Base-by-base conservation (phyloP, 2,888 invertebrate species). In the Galerucella calmariensis region DNA sequence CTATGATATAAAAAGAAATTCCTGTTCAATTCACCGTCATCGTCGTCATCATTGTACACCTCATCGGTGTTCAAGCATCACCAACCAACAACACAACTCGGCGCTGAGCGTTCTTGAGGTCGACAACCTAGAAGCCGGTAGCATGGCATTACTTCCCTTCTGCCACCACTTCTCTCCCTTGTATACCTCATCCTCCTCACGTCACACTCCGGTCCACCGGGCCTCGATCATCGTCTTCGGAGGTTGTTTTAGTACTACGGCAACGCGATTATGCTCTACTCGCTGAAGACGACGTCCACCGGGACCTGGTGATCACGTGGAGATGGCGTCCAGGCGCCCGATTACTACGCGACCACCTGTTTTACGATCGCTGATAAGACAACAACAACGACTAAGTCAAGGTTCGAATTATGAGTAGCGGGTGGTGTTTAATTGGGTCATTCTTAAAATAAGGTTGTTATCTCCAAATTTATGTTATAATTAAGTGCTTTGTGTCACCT, bases 41-140 rank as follows among this genome's bases (percentile, higher is more conserved):
- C 48, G 41, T 62, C 72, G 69, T 65, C 68, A 68, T 61, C 69
- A 72, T 71, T 65, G 76, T 78, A 80, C 79, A 77, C 79, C 82
- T 83, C 82, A 81, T 82, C 84, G 83, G 73, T 78, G 75, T 87
- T 89, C 88, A 88, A 86, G 85, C 83, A 73, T 65, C 65, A 65
- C 63, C 35, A 61, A 61, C 61, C 61, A 61, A 61, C 63, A 65
- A 65, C 63, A 65, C 41, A 65, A 41, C 63, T 65, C 46, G 20
- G 46, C 63, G 63, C 48, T 69, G 62, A 63, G 44, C 59, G 46
- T 20, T 65, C 12, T 58, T 56, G 83, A 86, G 86, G 86, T 86
- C 88, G 88, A 82, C 82, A 86, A 87, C 86, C 87, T 86, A 71
- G 51, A 63, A 61, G 87, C 87, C 87, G 89, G 86, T 86, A 83